Percentiles rank a stretch among this genome's conserved stretches.
Conservation (phyloP, 1,140 invertebrate genomes). For the Aethina tumida region DNA sequence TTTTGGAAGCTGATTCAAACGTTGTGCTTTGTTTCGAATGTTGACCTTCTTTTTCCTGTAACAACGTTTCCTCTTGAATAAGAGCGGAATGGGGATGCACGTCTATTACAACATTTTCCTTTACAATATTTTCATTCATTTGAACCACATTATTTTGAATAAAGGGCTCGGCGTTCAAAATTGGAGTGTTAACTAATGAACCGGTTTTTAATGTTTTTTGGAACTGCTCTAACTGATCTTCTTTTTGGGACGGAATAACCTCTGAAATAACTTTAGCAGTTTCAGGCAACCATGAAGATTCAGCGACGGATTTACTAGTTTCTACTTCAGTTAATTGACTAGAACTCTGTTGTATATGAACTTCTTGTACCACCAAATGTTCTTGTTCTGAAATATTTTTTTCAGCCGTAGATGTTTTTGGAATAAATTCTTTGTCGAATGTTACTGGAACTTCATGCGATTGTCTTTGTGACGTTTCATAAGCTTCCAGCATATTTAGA, state of each 20-base stretch:
- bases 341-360: conserved; percentile 1
- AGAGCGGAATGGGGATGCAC: conserved; percentile 9
- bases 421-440: conserved; percentile 5
- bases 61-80: conserved; percentile 10
- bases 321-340: neutral
- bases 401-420: conserved; percentile 1
- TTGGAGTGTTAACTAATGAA: neutral
- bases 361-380: conserved; percentile 2
- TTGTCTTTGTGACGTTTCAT: conserved; percentile 8
- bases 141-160: conserved; percentile 7
- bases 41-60: conserved; percentile 13
- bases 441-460: neutral
- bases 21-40: conserved; percentile 30
- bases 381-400: conserved; percentile 1
- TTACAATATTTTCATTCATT: conserved; percentile 9
- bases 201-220: neutral
- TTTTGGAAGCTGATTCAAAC: conserved; percentile 37
- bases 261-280: conserved; percentile 6
- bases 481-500: conserved; percentile 2
- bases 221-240: neutral
- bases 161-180: conserved; percentile 7
- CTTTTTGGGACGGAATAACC: conserved; percentile 3
- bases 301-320: conserved; percentile 1
- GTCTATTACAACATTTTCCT: conserved; percentile 8
- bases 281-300: neutral